Base-by-base conservation (phyloP, 2,797 vertebrate genomes). In the Pangasius djambal region DNA sequence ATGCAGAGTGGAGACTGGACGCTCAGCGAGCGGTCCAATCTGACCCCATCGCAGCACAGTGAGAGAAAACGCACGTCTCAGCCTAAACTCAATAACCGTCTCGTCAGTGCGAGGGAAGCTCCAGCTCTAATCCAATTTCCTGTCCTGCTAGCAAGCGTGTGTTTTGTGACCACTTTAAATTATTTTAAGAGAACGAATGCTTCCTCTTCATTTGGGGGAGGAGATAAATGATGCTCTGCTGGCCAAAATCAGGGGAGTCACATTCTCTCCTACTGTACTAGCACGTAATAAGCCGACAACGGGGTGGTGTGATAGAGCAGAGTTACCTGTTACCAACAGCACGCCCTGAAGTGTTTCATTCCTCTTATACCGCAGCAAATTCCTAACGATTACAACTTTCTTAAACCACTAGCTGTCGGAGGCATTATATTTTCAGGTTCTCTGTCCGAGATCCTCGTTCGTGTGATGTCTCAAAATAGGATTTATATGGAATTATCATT, bases 121-220 rank as follows among this genome's bases (percentile, higher is more conserved):
- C 40, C 40, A 44, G 94, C 93, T 87, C 92, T 94, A 94, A 95
- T 95, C 91, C 92, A 94, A 96, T 96, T 95, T 94, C 84, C 93
- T 90, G 86, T 88, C 65, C 87, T 89, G 91, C 89, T 84, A 86
- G 89, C 61, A 50, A 86, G 86, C n/a, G 88, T 74, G 84, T 52
- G 72, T 48, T 91, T 83, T 87, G 72, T 83, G 61, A 59, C 15
- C 67, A 25, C 48, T 69, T 70, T 7, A 63, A 74, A 85, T 83
- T 31, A 88, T 87, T 90, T 79, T 91, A 48, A 79, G 40, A 89
- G 84, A 90, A 75, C 91, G 74, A 92, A 91, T 87, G 85, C 77
- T 89, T 89, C 77, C 69, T 69, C 28, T 83, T 82, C 77, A 86
- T 88, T 28, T 75, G 16, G 16, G 8, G 15, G 18, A 44, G 31